Percentiles rank a stretch among this genome's conserved stretches.
Conservation (phyloP, 1,140 invertebrate species). For the Anthonomus grandis region DNA sequence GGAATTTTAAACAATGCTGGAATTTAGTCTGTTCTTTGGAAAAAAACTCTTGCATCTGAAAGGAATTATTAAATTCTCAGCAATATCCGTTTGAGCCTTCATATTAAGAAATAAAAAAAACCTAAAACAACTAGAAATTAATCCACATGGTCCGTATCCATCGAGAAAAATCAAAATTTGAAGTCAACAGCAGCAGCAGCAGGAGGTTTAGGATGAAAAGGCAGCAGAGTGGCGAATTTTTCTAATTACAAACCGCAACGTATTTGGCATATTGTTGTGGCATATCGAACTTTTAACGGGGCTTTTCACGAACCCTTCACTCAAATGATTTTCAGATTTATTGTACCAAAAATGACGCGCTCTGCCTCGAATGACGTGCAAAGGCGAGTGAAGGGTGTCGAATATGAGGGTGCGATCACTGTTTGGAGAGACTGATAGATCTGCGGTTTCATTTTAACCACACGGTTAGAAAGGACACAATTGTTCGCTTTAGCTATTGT, state of each 20-base stretch:
- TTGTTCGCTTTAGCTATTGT: slow-evolving; percentile 21
- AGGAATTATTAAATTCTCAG: background rate
- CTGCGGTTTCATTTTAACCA: slow-evolving; percentile 27
- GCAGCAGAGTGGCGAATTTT: slow-evolving; percentile 3
- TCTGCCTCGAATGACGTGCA: slow-evolving; percentile 28
- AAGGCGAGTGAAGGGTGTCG: slow-evolving; percentile 27
- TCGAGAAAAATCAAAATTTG: background rate
- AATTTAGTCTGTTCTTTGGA: too few species aligned
- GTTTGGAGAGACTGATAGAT: slow-evolving; percentile 24
- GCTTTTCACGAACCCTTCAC: slow-evolving; percentile 30
- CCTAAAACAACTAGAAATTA: background rate
- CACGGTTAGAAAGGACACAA: slow-evolving; percentile 18
- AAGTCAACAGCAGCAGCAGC: background rate
- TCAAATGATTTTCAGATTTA: slow-evolving; percentile 29
- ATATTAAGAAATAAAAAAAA: background rate
- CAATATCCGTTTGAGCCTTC: background rate
- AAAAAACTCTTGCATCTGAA: too few species aligned
- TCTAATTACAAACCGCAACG: slow-evolving; percentile 16
- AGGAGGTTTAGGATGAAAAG: background rate
- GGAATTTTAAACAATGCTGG: too few species aligned
- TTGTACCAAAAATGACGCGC: slow-evolving; percentile 31
- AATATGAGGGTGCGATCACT: slow-evolving; percentile 27
- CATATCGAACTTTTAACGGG: slow-evolving; percentile 22
- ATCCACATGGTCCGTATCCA: background rate
- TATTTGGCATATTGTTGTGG: slow-evolving; percentile 16